phyloP scores from a whole-genome alignment of 2,888 invertebrate species.

The Drosophila limbata region DNA sequence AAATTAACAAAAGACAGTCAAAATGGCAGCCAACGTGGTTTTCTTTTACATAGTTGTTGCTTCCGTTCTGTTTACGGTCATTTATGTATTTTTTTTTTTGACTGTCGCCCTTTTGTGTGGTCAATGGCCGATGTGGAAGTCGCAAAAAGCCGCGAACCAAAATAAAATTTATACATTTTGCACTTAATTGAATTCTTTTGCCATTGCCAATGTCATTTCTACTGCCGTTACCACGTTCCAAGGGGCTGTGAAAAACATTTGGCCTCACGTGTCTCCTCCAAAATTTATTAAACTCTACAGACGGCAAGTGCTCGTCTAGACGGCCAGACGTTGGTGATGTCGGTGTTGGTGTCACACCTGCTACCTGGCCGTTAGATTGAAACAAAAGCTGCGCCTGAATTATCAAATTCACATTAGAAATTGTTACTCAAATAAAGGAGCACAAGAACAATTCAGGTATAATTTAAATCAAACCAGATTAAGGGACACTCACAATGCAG shows the following conservation, averaged over 20 bases:
- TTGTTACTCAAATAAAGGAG: background rate
- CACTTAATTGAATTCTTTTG: conserved; percentile 72
- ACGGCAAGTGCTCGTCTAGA: conserved; percentile 59
- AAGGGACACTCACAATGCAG: background rate
- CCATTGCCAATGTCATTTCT: conserved; percentile 42
- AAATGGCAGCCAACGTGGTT: conserved; percentile 11
- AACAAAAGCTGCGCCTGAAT: conserved; percentile 5
- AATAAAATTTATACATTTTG: conserved; percentile 51
- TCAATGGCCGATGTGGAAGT: conserved; percentile 22
- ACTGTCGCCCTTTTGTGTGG: conserved; percentile 30
- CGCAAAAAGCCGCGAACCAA: conserved; percentile 35
- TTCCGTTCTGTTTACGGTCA: conserved; percentile 55
- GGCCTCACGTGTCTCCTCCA: conserved; percentile 30
- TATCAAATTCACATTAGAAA: conserved; percentile 30
- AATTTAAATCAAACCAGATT: background rate
- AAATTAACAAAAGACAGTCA: conserved; percentile 68
- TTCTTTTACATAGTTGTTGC: conserved; percentile 29
- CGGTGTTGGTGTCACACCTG: conserved; percentile 52
- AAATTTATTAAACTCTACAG: conserved; percentile 60
- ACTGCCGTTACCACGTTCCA: conserved; percentile 25
- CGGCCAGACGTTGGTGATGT: conserved; percentile 52
- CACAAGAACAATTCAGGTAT: background rate
- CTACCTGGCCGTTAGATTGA: conserved; percentile 16
- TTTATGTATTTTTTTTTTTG: conserved; percentile 22
- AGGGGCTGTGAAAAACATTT: conserved; percentile 22